These are phyloP conservation scores for Pediacus dermestoides DNA, from an alignment of 2,888 invertebrate species.

Conservation along the genomic window DNA sequence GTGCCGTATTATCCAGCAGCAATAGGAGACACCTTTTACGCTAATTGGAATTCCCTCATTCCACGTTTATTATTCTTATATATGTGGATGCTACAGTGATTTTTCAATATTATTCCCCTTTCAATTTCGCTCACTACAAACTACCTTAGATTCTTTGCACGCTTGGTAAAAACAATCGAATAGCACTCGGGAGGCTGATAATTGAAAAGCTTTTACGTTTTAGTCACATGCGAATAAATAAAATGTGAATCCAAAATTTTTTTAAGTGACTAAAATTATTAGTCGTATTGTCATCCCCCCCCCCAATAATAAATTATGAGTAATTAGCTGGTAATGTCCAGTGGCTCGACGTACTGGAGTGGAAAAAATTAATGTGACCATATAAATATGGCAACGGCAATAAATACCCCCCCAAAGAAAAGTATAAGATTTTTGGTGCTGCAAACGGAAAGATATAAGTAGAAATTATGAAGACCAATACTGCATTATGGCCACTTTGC, in stretches of 20 bases:
- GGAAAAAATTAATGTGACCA: constrained; percentile 42
- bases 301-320: constrained; percentile 14
- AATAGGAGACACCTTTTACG: constrained; percentile 45
- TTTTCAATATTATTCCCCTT: too few species aligned
- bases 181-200: too few species aligned
- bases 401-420: constrained; percentile 39
- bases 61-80: too few species aligned
- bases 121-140: too few species aligned
- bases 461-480: constrained; percentile 45
- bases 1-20: constrained; percentile 34
- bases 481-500: constrained; percentile 36
- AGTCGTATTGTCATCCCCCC: too few species aligned
- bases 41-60: constrained; percentile 50
- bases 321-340: constrained; percentile 10
- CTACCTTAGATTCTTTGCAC: too few species aligned
- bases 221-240: too few species aligned
- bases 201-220: too few species aligned
- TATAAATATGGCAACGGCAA: constrained; percentile 42
- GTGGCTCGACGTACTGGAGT: constrained; percentile 20
- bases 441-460: constrained; percentile 36
- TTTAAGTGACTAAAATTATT: too few species aligned
- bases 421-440: constrained; percentile 25
- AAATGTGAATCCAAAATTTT: too few species aligned
- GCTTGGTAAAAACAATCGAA: too few species aligned
- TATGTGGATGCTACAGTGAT: too few species aligned